Base-by-base conservation (phyloP, 2,113 vertebrate genomes). In the Mustela lutreola region DNA sequence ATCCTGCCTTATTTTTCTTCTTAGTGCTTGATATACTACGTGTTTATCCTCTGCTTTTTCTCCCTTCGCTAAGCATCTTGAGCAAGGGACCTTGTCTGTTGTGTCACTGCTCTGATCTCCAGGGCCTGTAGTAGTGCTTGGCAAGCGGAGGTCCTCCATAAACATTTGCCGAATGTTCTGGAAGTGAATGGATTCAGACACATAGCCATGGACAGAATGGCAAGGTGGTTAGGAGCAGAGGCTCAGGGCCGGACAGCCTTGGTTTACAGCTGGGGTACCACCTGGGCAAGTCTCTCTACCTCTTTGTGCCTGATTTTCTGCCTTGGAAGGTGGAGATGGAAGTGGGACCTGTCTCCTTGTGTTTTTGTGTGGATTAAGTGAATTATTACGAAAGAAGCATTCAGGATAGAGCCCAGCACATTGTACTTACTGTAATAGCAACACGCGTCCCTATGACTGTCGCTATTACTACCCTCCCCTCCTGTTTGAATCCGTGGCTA, bases 261-360 rank as follows among this genome's bases (percentile, higher is more conserved):
- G 22, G 6, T 92, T 62, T 56, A 33, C 26, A 31, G 83, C 11
- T 39, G 28, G 42, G 22, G 36, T 42, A 11, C 36, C 36, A 26
- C 28, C 0, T 11, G 60, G 78, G 48, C 19, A 21, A 42, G 50
- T 33, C 14, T 7, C 5, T 78, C 4, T 82, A 5, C 33, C 36
- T 63, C 39, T 53, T 16, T 58, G 73, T 63, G 45, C 26, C 71
- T 56, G 11, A 2, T 89, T 76, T 92, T 50, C 73, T 86, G 4
- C 2, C 15, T 24, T 65, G 19, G 39, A 1, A 62, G 7, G 16
- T 75, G 42, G 75, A 12, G 24, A 11, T 62, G n/a, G 18, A 26
- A 18, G 11, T 22, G 14, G 11, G 22, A 11, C 33, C 15, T 39
- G 0, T 19, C 21, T 48, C 71, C 11, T 11, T 11, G 33, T 0